These are phyloP conservation scores for Andricus quercusramuli DNA, from an alignment of 2,888 invertebrate genomes.

Conservation along the genomic window DNA sequence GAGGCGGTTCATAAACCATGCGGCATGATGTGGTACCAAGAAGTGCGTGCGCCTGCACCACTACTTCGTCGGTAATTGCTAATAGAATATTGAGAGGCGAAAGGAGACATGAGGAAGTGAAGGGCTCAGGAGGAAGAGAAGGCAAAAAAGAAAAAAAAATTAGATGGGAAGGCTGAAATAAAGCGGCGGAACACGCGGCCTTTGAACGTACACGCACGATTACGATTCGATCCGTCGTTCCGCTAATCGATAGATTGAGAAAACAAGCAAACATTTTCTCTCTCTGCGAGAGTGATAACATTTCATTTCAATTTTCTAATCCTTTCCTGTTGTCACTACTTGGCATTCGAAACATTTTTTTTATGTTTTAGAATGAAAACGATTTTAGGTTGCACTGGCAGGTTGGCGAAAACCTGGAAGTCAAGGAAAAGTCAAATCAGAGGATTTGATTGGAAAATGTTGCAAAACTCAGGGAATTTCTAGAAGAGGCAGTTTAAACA, in stretches of 20 bases:
- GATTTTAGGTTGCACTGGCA: too few relatives aligned
- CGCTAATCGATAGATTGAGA: conserved; percentile 29
- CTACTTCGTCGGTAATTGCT: conserved; percentile 44
- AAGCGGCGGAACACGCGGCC: conserved; percentile 19
- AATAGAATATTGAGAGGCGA: conserved; percentile 45
- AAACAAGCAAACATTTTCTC: conserved; percentile 15
- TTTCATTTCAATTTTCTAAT: not conserved
- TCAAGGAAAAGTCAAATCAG: too few relatives aligned
- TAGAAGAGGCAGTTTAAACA: too few relatives aligned
- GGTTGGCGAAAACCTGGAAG: too few relatives aligned
- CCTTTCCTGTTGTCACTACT: not conserved
- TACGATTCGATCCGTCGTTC: conserved; percentile 30
- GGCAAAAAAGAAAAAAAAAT: conserved; percentile 6
- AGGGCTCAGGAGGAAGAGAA: conserved; percentile 31
- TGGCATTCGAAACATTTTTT: not conserved
- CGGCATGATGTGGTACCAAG: conserved; percentile 37
- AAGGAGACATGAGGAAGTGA: conserved; percentile 43
- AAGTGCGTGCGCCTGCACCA: conserved; percentile 59
- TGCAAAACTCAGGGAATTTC: too few relatives aligned
- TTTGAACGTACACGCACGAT: conserved; percentile 18
- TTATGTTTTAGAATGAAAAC: not conserved
- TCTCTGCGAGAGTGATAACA: conserved; percentile 7
- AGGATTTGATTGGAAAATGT: too few relatives aligned
- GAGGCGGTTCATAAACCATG: conserved; percentile 58
- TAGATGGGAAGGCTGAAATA: conserved; percentile 30